These are phyloP conservation scores for Drosophila gaucha DNA, from an alignment of 2,888 invertebrate genomes.

Conservation along the genomic window DNA sequence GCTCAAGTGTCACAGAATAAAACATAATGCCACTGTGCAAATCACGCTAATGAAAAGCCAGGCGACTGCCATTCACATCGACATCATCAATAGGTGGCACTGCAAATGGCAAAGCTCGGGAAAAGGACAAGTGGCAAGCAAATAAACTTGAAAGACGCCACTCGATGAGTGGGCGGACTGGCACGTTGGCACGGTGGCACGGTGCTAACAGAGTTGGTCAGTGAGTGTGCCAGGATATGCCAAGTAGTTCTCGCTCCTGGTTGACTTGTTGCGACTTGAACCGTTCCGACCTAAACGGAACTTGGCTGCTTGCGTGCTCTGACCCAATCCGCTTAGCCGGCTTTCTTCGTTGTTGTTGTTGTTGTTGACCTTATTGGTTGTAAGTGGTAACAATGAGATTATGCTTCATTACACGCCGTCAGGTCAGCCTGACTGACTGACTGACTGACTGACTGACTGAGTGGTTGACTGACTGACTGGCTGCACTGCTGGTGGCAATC, in stretches of 20 bases:
- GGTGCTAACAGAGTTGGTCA: slow-evolving; percentile 26
- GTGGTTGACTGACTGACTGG: slow-evolving; percentile 17
- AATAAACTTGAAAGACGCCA: slow-evolving; percentile 75
- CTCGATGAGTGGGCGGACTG: slow-evolving; percentile 39
- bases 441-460: slow-evolving; percentile 15
- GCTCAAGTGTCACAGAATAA: slow-evolving; percentile 48
- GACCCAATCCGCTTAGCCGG: slow-evolving; percentile 74
- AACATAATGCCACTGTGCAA: slow-evolving; percentile 66
- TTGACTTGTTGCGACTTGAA: slow-evolving; percentile 22
- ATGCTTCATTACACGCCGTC: slow-evolving; percentile 76
- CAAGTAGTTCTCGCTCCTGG: slow-evolving; percentile 72
- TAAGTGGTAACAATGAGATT: slow-evolving; percentile 79
- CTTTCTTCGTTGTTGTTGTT: slow-evolving; percentile 27
- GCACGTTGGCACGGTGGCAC: background rate
- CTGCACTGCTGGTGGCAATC: slow-evolving; percentile 60
- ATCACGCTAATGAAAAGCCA: slow-evolving; percentile 79
- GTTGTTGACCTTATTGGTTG: slow-evolving; percentile 73
- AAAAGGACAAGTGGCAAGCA: slow-evolving; percentile 75
- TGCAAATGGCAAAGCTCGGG: slow-evolving; percentile 30
- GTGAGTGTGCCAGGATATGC: slow-evolving; percentile 68
- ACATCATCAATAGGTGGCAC: slow-evolving; percentile 45
- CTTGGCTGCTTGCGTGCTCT: slow-evolving; percentile 49
- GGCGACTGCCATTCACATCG: slow-evolving; percentile 46
- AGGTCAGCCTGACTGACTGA: slow-evolving; percentile 12
- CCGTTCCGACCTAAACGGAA: slow-evolving; percentile 2